Evolutionary conservation across 1,140 invertebrate genomes (phyloP), one percentile per base, ranked within the genome.

Genomic region (Spodoptera frugiperda): DNA sequence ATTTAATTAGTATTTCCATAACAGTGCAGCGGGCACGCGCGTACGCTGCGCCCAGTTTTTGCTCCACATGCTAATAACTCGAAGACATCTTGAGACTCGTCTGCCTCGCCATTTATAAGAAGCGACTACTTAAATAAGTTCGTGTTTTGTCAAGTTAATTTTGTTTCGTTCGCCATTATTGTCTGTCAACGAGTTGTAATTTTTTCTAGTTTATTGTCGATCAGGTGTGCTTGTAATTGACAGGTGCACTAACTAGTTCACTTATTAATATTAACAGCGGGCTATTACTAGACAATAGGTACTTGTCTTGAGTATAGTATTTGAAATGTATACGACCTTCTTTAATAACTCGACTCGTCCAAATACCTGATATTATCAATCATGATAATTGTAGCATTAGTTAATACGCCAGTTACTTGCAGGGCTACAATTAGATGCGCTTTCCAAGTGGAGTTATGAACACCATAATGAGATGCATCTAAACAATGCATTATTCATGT

Each of bases 401-500:
- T 75, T 65, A 61, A 44, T 39, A 75, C 51, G 30, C 53, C 9
- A 54, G 72, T 53, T 74, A 51, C 10, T 21, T 30, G 53, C 53
- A 61, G 33, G 49, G 71, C 63, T 61, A 61, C 72, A 49, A 78
- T 78, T 78, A 76, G 77, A 78, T 48, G 30, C 72, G 72, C 65
- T 78, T 71, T 78, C 72, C 5, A 63, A 54, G 21, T 68, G 49
- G 19, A 78, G 65, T 78, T 70, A 78, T 76, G 72, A 48, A 39
- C 72, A 17, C 30, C 49, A 12, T 71, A 75, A 75, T 68, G 65
- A 63, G 54, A 70, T 75, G 77, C 55, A 71, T 33, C 33, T 49
- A 49, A 78, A 78, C 53, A 78, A 76, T 78, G 55, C 74, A 70
- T 76, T 70, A 73, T 68, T 74, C 77, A 74, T 75, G 30, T 65